Base-by-base conservation (phyloP, 2,888 invertebrate species). In the Oasisia sp. region DNA sequence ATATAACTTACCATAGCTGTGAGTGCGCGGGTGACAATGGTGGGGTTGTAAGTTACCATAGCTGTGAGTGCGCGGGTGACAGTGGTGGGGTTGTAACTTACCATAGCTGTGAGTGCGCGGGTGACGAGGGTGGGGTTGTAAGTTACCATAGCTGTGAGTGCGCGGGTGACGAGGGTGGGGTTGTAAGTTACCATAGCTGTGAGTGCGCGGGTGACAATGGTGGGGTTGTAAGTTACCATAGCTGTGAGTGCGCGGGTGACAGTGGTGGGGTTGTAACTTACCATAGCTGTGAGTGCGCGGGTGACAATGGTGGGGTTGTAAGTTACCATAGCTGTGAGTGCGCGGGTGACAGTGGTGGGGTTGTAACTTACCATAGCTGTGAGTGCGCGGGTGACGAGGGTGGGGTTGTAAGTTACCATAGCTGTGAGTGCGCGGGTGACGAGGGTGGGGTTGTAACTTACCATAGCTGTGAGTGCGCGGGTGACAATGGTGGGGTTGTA, bases 341-440 rank as follows among this genome's bases (percentile, higher is more conserved):
- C 98, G 92, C 98, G 97, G 0, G 97, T 97, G 58, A 97, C 97
- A 92, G 97, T 97, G 89, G 98, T 97, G 0, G 98, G 98, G 96
- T 98, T 98, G 92, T 50, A 50, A 50, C 89, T 89, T 32, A 89
- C 89, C 91, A 98, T 98, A 0, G 98, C 98, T 1, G 98, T 98
- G 27, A 98, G 97, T 0, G 98, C 98, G 92, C 98, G 97, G 0
- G 97, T 97, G 58, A 97, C 97, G 92, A 97, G 97, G 89, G 98
- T 97, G 0, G 98, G 98, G 96, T 98, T 98, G 92, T 50, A 50
- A 50, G 12, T 50, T 50, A 50, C 50, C 5, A 50, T 50, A 50
- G 9, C 3, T 8, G 50, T 97, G 94, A 98, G 97, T 4, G 91
- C 89, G 8, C 19, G 19, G 38, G 74, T 89, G n/a, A 44, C 27